Evolutionary conservation across 2,888 invertebrate species (phyloP), one percentile per base, ranked within the genome.

Genomic region (Spisula subtruncata): DNA sequence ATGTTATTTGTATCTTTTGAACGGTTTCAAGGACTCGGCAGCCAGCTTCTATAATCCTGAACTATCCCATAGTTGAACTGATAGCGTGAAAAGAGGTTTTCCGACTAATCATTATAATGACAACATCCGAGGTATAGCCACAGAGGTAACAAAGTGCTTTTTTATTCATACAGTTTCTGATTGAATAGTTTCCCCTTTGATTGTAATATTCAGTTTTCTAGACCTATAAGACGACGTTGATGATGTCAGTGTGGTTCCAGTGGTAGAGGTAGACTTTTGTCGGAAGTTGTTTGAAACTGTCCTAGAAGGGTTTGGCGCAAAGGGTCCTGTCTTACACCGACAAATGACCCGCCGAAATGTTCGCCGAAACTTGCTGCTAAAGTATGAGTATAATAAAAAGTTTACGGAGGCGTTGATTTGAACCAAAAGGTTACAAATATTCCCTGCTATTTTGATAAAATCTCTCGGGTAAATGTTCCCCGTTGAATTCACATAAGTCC

Each of bases 331-430:
- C n/a, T 46, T 80, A 25, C 93, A 94, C 25, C 89, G 85, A 89
- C 95, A 95, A 16, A 95, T 81, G 2, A 95, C 81, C 10, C 90
- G 91, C 79, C 93, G 93, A 93, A 97, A 97, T 2, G 98, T 98
- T 93, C 97, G 97, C 80, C 98, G 97, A 97, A 98, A 98, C 95
- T 98, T 98, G 95, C 98, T 98, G 92, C 98, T 98, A 96, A 98
- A 97, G 81, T 98, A 98, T 94, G 98, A 98, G 96, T 98, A 98
- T 90, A 98, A 97, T 93, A 98, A 97, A 96, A 98, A 98, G 97
- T 98, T 98, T 83, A 98, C 97, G 0, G 98, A 98, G 12, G 98
- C 98, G 97, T 98, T 98, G 88, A 98, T 97, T 88, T 98, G 97
- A 35, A 98, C 97, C 88, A 98, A 97, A 81, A 98, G 97, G 96